phyloP scores from a whole-genome alignment of 2,888 invertebrate species.

The Tupiocoris notatus region DNA sequence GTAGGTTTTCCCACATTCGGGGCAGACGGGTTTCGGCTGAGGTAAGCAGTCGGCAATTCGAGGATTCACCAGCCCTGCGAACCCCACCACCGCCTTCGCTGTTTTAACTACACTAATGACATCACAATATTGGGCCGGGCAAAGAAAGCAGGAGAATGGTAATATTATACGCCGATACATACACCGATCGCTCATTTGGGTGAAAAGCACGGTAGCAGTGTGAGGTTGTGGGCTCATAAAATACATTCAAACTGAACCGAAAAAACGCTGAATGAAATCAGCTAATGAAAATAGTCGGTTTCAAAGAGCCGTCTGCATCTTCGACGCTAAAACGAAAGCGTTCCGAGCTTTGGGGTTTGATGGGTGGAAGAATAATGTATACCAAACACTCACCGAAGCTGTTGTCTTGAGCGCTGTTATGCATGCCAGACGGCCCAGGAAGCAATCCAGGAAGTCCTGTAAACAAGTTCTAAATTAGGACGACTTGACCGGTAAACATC shows the following conservation, averaged over 20 bases:
- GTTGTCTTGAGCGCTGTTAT: conserved; percentile 65
- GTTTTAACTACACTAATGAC: conserved; percentile 34
- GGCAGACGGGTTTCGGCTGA: conserved; percentile 62
- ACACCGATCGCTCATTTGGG: too few relatives aligned
- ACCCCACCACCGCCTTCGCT: conserved; percentile 46
- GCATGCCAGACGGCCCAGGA: conserved; percentile 84
- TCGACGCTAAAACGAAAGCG: too few relatives aligned
- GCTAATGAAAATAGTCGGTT: too few relatives aligned
- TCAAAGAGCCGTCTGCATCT: too few relatives aligned
- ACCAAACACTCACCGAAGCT: conserved; percentile 63
- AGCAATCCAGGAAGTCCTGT: conserved; percentile 69
- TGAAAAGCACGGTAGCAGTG: too few relatives aligned
- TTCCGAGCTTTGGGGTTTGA: too few relatives aligned
- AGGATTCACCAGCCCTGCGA: conserved; percentile 43
- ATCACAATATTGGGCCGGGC: too few relatives aligned
- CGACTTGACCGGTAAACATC: conserved; percentile 9
- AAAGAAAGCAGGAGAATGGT: too few relatives aligned
- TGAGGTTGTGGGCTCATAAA: too few relatives aligned
- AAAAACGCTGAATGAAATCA: too few relatives aligned
- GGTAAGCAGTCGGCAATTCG: conserved; percentile 11
- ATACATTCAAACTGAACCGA: too few relatives aligned
- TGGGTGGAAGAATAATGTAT: not conserved
- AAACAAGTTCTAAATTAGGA: conserved; percentile 47
- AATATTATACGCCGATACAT: too few relatives aligned
- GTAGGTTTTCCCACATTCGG: conserved; percentile 67